A percentile compares a stretch with the other conserved stretches of the same genome.
Evolutionary conservation across 2,888 invertebrate species (phyloP).

Genomic region (Dermolepida albohirtum): DNA sequence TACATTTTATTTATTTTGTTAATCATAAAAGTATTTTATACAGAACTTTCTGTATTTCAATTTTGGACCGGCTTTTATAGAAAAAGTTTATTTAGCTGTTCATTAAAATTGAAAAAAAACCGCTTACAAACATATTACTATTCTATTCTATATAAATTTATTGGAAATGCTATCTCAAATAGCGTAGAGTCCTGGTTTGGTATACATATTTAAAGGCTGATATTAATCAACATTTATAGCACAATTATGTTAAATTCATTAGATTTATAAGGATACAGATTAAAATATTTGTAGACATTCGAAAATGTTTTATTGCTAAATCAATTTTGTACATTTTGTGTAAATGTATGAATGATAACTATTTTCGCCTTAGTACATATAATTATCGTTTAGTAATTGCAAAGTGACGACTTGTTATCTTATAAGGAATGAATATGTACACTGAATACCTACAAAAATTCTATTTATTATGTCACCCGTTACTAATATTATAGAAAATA

Average conservation of each 20-base stretch:
- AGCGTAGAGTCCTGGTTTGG: constrained; percentile 22
- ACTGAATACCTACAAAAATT: too few species aligned
- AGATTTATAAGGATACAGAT: neutral
- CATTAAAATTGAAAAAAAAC: neutral
- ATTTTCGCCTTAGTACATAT: too few species aligned
- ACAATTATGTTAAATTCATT: neutral
- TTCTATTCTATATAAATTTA: constrained; percentile 5
- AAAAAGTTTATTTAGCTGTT: constrained; percentile 1
- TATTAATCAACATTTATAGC: constrained; percentile 10
- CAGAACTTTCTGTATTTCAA: neutral
- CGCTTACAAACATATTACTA: constrained; percentile 17
- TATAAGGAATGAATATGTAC: too few species aligned
- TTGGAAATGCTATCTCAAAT: constrained; percentile 20
- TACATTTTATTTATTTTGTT: constrained; percentile 17
- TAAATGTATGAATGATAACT: too few species aligned
- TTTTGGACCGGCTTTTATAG: constrained; percentile 23
- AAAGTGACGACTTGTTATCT: too few species aligned
- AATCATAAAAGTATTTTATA: constrained; percentile 2
- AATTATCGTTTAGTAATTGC: too few species aligned
- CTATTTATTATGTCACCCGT: too few species aligned
- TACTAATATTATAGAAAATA: too few species aligned
- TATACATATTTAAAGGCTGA: constrained; percentile 4
- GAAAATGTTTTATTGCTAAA: neutral
- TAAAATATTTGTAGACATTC: too few species aligned
- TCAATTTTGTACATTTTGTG: too few species aligned